A percentile compares a stretch with the other conserved stretches of the same genome.
Evolutionary conservation across 2,888 invertebrate genomes (phyloP).

Genomic region (Blera fallax): DNA sequence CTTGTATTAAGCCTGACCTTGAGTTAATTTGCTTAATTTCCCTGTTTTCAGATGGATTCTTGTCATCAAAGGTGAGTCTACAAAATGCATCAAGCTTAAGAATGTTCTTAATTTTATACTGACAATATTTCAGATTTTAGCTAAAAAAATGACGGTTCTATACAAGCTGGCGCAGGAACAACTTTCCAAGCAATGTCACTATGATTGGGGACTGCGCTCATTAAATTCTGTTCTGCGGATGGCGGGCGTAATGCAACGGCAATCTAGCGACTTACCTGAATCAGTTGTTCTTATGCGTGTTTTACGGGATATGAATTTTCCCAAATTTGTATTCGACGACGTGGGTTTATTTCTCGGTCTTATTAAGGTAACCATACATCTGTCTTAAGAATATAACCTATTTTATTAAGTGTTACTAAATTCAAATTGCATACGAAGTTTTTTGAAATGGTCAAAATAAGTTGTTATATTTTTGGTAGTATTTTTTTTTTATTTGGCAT

Average conservation of each 20-base stretch:
- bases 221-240: conserved; percentile 95
- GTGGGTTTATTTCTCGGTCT: conserved; percentile 94
- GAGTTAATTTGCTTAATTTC: conserved; percentile 96
- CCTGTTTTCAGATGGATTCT: conserved; percentile 95
- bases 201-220: conserved; percentile 96
- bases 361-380: conserved; percentile 84
- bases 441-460: too few relatives aligned
- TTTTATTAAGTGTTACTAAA: too few relatives aligned
- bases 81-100: not conserved
- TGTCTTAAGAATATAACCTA: not conserved
- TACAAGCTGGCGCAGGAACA: conserved; percentile 94
- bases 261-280: conserved; percentile 90
- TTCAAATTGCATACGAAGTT: too few relatives aligned
- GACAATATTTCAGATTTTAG: conserved; percentile 84
- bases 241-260: conserved; percentile 93
- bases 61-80: conserved; percentile 89
- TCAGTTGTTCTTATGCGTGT: conserved; percentile 95
- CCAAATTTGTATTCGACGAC: conserved; percentile 96
- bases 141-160: conserved; percentile 96
- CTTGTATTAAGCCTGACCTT: conserved; percentile 94
- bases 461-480: too few relatives aligned
- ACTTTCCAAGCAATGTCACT: conserved; percentile 95
- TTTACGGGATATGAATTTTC: conserved; percentile 94
- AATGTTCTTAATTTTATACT: not conserved
- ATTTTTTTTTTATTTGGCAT: too few relatives aligned